Base-by-base conservation (phyloP, 1,140 invertebrate species). In the Oedothorax gibbosus region DNA sequence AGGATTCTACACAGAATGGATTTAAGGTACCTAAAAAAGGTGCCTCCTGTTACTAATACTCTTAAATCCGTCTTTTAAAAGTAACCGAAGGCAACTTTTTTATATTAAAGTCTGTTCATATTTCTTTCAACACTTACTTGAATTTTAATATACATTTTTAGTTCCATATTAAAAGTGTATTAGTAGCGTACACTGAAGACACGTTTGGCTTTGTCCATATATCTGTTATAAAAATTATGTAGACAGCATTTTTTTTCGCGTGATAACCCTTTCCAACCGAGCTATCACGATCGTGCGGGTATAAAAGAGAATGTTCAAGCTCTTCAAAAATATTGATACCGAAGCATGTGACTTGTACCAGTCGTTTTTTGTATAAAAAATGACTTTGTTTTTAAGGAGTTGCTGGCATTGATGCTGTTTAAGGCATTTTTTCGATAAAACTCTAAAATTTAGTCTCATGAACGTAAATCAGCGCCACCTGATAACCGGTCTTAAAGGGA, bases 11-110 rank as follows among this genome's bases (percentile, higher is more conserved):
- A 9, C 49, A 12, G 51, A 54, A 64, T 64, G 21, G 60, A 66
- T 79, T 68, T 79, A 18, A 68, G 20, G 56, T 14, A 79, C 64
- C 66, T 20, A 53, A 20, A 79, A 77, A 77, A 50, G 35, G 54
- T 76, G 54, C 62, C 57, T 21, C 57, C 56, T 64, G 60, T 18
- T 64, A 20, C 21, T 77, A 65, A 49, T 65, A 53, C n/a, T 50
- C 7, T 60, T 60, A 5, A 53, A 14, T 18, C 5, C 21, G 15
- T 51, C 54, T 54, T 53, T 7, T 53, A 71, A 71, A 8, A 71
- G 49, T 53, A 53, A 8, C n/a, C 15, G 15, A 12, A 9, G 10
- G 15, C 7, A 51, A 71, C 11, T 71, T 71, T 9, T 5, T 14
- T n/a, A 57, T 10, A 14, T 3, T 12, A n/a, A 14, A n/a, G n/a